Evolutionary conservation across 2,113 vertebrate genomes (phyloP), one percentile per base, ranked within the genome.

Genomic region (Echinops telfairi): DNA sequence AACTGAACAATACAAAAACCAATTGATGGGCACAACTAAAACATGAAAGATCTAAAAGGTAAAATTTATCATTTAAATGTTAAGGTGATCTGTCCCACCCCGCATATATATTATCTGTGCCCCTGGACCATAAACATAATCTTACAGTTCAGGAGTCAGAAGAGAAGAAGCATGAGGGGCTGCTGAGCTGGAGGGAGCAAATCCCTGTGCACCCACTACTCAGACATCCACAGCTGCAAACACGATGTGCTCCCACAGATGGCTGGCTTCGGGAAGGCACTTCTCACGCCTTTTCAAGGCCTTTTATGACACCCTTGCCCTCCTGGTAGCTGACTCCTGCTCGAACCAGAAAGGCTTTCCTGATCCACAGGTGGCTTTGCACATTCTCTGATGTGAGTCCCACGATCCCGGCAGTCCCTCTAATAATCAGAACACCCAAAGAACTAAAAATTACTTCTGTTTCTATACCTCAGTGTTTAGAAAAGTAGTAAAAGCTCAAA

Each of bases 31-130:
- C 47, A 64, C 2, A 60, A 36, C 9, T 83, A 83, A 38, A 6
- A 36, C 27, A 12, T 15, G 27, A 82, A 86, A 82, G 8, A 75
- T 0, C 2, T 58, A 57, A 95, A 93, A 82, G 57, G n/a, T 16
- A 95, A 91, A 92, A 25, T 0, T 40, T 62, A 15, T 47, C 58
- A 91, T 73, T 93, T 94, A 68, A 79, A 79, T 53, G 47, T 53
- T 53, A 53, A 47, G 43, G 1, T 53, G 47, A 53, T 53, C 47
- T 53, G 10, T 11, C 47, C 47, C 47, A 53, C 9, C 9, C 47
- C 47, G 40, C 47, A 53, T 53, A 53, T 53, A 58, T 36, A 15
- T 7, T 88, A 40, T 3, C 3, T 4, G 5, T 12, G 36, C 43
- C 2, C 31, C 64, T 10, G 36, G 17, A 82, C 36, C 22, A 92